A percentile compares a stretch with the other conserved stretches of the same genome.
These are phyloP conservation scores for Paracanthobrama guichenoti DNA, from an alignment of 2,113 vertebrate genomes.

Conservation along the genomic window DNA sequence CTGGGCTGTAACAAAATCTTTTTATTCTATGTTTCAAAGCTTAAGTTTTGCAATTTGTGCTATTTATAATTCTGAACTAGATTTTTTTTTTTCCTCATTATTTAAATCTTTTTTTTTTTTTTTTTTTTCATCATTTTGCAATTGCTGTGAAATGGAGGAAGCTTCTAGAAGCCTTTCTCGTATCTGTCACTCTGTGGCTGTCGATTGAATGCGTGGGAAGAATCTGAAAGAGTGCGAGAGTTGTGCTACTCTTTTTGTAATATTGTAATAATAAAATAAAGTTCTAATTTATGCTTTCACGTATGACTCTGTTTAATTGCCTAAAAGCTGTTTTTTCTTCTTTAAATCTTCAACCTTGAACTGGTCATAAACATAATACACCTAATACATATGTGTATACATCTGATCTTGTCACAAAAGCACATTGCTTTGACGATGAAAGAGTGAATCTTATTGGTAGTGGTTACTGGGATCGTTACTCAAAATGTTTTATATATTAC, in stretches of 20 bases:
- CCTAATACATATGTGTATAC: too few species aligned
- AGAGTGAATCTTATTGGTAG: background rate
- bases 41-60: constrained; percentile 82
- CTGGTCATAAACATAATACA: background rate
- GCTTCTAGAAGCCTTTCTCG: constrained; percentile 72
- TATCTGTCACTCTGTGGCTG: constrained; percentile 73
- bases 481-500: too few species aligned
- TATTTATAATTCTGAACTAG: constrained; percentile 79
- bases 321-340: background rate
- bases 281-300: constrained; percentile 85
- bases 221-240: constrained; percentile 71
- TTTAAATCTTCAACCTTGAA: background rate
- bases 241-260: constrained; percentile 86
- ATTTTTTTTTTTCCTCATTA: constrained; percentile 75
- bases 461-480: background rate
- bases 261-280: constrained; percentile 88
- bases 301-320: constrained; percentile 6
- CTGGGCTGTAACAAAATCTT: constrained; percentile 79
- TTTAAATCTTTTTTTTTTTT: constrained; percentile 66
- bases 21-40: constrained; percentile 75
- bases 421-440: background rate
- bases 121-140: constrained; percentile 64
- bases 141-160: constrained; percentile 78
- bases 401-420: background rate
- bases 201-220: constrained; percentile 67